Conservation (phyloP, 2,888 invertebrate species). For the Hydropsyche betteni region DNA sequence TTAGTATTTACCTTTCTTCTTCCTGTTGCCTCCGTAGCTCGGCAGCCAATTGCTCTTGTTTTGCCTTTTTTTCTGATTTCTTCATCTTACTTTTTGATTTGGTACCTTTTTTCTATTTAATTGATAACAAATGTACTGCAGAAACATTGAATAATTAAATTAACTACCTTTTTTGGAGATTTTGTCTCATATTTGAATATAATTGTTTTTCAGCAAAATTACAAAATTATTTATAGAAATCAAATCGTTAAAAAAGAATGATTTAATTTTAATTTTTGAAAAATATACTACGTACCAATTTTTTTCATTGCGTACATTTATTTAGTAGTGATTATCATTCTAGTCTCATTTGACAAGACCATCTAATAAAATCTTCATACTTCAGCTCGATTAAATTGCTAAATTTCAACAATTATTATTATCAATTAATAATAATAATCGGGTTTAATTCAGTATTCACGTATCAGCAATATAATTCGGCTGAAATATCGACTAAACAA, state of each 20-base stretch:
- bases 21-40: slow-evolving; percentile 45
- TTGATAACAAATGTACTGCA: slow-evolving; percentile 2
- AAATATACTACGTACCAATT: background rate
- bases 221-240: background rate
- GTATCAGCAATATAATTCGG: too few relatives aligned
- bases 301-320: background rate
- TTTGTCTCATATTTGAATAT: background rate
- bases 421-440: too few relatives aligned
- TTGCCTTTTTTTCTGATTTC: slow-evolving; percentile 49
- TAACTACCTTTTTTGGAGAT: slow-evolving; percentile 13
- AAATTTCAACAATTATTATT: too few relatives aligned
- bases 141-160: background rate
- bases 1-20: slow-evolving; percentile 43
- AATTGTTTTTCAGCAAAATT: too few relatives aligned
- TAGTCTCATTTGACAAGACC: background rate
- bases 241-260: background rate
- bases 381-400: too few relatives aligned
- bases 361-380: too few relatives aligned
- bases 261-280: background rate
- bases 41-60: slow-evolving; percentile 44
- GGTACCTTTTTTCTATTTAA: background rate
- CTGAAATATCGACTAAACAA: too few relatives aligned
- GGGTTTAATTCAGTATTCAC: too few relatives aligned
- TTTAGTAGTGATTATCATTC: background rate
- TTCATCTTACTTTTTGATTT: slow-evolving; percentile 40